phyloP scores from a whole-genome alignment of 2,113 vertebrate species.

The Polypterus bichir region DNA sequence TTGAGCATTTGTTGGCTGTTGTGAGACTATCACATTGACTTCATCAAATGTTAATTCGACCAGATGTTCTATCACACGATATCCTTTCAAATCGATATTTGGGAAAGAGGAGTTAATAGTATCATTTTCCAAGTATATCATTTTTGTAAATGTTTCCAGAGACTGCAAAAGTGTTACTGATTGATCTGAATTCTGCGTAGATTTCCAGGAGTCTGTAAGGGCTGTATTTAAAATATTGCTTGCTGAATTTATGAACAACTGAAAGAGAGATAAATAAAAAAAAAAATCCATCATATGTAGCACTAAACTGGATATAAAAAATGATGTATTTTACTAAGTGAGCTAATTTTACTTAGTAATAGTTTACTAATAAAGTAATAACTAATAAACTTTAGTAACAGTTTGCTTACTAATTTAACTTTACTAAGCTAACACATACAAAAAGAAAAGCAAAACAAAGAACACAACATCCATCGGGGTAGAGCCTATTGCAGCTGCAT shows the following conservation, averaged over 20 bases:
- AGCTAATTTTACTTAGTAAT: neutral
- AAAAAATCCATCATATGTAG: neutral
- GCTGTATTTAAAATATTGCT: slow-evolving; percentile 30
- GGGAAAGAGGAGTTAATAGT: slow-evolving; percentile 7
- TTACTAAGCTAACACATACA: neutral
- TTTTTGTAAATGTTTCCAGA: slow-evolving; percentile 44
- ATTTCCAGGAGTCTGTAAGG: slow-evolving; percentile 26
- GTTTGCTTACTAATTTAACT: neutral
- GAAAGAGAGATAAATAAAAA: slow-evolving; percentile 26
- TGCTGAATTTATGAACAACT: slow-evolving; percentile 57
- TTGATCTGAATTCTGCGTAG: rapidly evolving
- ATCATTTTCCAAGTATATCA: slow-evolving; percentile 17
- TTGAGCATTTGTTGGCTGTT: slow-evolving; percentile 6
- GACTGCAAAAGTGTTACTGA: slow-evolving; percentile 44
- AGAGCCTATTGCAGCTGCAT: too few species aligned
- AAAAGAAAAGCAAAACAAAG: neutral
- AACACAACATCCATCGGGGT: too few species aligned
- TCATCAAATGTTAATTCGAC: neutral
- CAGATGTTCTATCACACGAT: slow-evolving; percentile 3
- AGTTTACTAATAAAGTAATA: neutral
- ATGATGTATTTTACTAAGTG: neutral
- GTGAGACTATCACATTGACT: slow-evolving; percentile 28
- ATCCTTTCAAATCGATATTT: slow-evolving; percentile 39
- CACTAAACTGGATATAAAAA: neutral
- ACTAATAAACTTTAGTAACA: neutral